A percentile compares a stretch with the other conserved stretches of the same genome.
Evolutionary conservation across 2,797 vertebrate genomes (phyloP).

Genomic region (Setipinna tenuifilis): DNA sequence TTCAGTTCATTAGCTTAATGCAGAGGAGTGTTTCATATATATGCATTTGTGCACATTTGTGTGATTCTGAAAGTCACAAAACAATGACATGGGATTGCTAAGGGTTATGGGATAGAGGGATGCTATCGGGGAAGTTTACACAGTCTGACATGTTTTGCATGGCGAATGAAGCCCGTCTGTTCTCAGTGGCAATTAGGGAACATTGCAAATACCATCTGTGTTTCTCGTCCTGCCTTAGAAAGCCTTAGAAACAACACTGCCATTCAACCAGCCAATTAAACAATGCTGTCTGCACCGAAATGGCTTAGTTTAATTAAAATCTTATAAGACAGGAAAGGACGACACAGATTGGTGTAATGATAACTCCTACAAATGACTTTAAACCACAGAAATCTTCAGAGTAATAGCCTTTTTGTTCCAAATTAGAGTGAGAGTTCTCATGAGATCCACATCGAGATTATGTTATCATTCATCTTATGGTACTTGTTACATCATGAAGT

Average conservation of each 20-base stretch:
- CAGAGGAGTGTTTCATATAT: background rate
- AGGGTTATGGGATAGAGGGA: background rate
- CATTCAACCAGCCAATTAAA: background rate
- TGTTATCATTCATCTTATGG: no score
- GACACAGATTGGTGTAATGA: background rate
- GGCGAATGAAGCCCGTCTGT: background rate
- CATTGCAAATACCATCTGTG: background rate
- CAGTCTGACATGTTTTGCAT: background rate
- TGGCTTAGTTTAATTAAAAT: background rate
- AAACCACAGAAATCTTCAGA: background rate
- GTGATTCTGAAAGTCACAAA: background rate
- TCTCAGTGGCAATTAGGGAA: background rate
- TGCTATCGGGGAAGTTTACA: background rate
- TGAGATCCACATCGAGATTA: background rate
- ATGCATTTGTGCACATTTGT: background rate
- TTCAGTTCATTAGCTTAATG: conserved; percentile 2
- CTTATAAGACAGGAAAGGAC: background rate
- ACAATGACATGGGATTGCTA: background rate
- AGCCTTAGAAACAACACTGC: no score
- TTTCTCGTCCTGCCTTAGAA: background rate
- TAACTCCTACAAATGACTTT: background rate
- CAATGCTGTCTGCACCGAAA: background rate
- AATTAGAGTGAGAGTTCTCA: background rate
- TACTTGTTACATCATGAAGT: no score
- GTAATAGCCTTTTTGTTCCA: background rate